A percentile compares a stretch with the other conserved stretches of the same genome.
Evolutionary conservation across 2,797 vertebrate species (phyloP).

Genomic region (Lophius americanus): DNA sequence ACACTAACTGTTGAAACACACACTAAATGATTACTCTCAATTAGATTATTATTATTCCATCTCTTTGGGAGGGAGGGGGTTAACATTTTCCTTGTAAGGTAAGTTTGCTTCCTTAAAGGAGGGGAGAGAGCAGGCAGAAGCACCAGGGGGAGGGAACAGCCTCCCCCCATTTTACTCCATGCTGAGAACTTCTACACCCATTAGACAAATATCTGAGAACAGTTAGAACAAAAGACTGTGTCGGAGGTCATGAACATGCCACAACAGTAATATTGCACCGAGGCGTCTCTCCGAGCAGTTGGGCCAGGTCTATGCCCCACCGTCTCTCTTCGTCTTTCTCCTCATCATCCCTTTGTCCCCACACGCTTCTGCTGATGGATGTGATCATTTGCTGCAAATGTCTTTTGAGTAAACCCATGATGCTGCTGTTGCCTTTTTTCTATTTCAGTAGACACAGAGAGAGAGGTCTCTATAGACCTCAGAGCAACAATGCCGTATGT

Average conservation of each 20-base stretch:
- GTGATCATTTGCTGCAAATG: slow-evolving; percentile 82
- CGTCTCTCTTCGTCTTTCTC: slow-evolving; percentile 53
- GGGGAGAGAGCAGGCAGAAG: too few relatives aligned
- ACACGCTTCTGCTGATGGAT: slow-evolving; percentile 75
- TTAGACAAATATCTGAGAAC: too few relatives aligned
- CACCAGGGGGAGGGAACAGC: too few relatives aligned
- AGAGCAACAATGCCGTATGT: slow-evolving; percentile 15
- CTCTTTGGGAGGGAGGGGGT: too few relatives aligned
- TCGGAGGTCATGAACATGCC: slow-evolving; percentile 50
- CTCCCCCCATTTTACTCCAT: not conserved
- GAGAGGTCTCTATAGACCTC: slow-evolving; percentile 36
- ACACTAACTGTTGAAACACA: too few relatives aligned
- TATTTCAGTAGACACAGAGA: slow-evolving; percentile 32
- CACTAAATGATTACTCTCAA: too few relatives aligned
- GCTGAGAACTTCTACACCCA: slow-evolving; percentile 9
- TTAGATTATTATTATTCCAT: too few relatives aligned
- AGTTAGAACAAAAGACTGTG: slow-evolving; percentile 31
- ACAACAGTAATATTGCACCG: slow-evolving; percentile 60
- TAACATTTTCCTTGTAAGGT: too few relatives aligned
- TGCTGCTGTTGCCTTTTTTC: slow-evolving; percentile 56
- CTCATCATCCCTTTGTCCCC: slow-evolving; percentile 58
- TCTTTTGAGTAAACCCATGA: slow-evolving; percentile 69
- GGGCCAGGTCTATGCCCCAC: slow-evolving; percentile 23
- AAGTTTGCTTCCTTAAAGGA: too few relatives aligned
- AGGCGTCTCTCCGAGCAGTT: slow-evolving; percentile 25